phyloP scores from a whole-genome alignment of 1,140 invertebrate genomes.

The Caenorhabditis remanei region DNA sequence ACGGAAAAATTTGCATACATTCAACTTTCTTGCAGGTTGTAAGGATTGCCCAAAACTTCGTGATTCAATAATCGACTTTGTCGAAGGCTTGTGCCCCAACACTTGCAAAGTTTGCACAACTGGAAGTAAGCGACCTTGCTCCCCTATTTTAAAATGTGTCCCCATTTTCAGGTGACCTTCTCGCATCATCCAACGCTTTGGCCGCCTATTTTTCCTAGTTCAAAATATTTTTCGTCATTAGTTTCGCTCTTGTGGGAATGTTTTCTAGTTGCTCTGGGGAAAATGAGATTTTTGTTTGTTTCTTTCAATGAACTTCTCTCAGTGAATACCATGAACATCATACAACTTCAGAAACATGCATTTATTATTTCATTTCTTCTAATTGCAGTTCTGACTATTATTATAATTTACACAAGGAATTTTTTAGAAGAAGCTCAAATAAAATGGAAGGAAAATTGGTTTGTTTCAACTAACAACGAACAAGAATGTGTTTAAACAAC shows the following conservation, averaged over 20 bases:
- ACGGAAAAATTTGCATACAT: neutral
- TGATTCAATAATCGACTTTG: conserved; percentile 40
- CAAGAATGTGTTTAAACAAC: conserved; percentile 35
- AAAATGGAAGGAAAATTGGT: neutral
- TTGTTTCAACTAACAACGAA: conserved; percentile 15
- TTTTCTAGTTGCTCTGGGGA: neutral
- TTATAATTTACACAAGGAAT: neutral
- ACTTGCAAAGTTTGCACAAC: conserved; percentile 51
- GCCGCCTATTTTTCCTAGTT: conserved; percentile 9
- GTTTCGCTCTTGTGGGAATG: conserved; percentile 1
- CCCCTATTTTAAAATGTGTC: neutral
- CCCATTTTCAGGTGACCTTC: conserved; percentile 12
- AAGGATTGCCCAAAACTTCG: conserved; percentile 56
- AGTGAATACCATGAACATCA: neutral
- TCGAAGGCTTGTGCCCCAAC: conserved; percentile 31
- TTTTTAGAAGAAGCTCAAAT: neutral
- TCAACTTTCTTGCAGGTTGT: no score
- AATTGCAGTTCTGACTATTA: neutral
- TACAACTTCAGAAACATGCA: conserved; percentile 20
- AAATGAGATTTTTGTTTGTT: conserved; percentile 1
- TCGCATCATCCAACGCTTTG: neutral
- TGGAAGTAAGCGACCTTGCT: neutral
- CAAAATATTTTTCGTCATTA: neutral
- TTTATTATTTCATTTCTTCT: neutral
- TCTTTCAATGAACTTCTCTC: conserved; percentile 27